These are phyloP conservation scores for Syndactyla subalaris DNA, from an alignment of 2,797 vertebrate genomes.

Conservation along the genomic window DNA sequence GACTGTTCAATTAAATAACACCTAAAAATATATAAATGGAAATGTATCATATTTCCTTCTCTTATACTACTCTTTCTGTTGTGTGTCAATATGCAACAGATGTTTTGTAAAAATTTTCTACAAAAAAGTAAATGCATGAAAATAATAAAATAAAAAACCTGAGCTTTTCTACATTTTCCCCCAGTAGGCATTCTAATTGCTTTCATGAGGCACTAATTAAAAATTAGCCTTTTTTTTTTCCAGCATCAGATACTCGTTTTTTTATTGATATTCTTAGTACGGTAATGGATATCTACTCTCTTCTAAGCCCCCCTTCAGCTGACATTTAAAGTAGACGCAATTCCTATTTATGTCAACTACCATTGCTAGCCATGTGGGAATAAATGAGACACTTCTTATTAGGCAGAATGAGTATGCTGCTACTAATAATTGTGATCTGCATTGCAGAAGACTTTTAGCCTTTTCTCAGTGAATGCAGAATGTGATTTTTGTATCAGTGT, in stretches of 20 bases:
- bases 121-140: background rate
- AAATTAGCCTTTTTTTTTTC: background rate
- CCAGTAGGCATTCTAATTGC: background rate
- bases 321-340: slow-evolving; percentile 55
- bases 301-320: background rate
- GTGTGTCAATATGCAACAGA: background rate
- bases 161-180: background rate
- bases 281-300: background rate
- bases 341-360: slow-evolving; percentile 53
- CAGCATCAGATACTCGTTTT: background rate
- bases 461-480: slow-evolving; percentile 8
- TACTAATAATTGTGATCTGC: slow-evolving; percentile 7
- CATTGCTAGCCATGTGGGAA: background rate
- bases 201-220: slow-evolving; percentile 36
- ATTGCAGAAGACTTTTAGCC: background rate
- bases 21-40: background rate
- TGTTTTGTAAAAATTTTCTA: slow-evolving; percentile 2
- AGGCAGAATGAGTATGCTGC: background rate
- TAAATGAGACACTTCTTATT: slow-evolving; percentile 48
- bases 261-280: background rate
- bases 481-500: background rate
- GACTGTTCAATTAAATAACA: background rate
- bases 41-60: background rate
- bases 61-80: background rate
- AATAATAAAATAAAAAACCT: background rate